Evolutionary conservation across 2,797 vertebrate species (phyloP), one percentile per base, ranked within the genome.

Genomic region (Siniperca obscura): DNA sequence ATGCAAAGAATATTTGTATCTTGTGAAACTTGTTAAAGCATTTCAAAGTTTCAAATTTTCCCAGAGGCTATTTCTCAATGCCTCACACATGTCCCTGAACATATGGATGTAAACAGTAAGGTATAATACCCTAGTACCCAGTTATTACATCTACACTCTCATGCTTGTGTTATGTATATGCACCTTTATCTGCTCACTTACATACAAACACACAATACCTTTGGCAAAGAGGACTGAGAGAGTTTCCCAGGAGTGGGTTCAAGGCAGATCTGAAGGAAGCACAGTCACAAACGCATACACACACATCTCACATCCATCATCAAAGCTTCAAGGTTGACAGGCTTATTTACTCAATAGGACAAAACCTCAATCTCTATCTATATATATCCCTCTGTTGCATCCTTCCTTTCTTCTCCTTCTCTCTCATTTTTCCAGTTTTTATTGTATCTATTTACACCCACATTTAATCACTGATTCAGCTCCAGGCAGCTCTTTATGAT

Each of bases 331-430:
- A 52, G 38, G 72, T 71, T 89, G 87, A 90, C 91, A 90, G 87
- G 79, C 82, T 81, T 90, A 84, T 93, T 89, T 89, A 89, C 80
- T 85, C 81, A 87, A 90, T 46, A 86, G 76, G 74, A 91, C 79
- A 75, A 89, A 87, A 80, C 83, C 78, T 85, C 82, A 76, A 8
- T 87, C 80, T 80, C 77, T 71, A 22, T 90, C 84, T 86, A 83
- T 91, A 80, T 89, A 74, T 91, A 82, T 69, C 56, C 72, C 76
- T 66, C 69, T 78, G 80, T 75, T 80, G 46, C 74, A 80, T 81
- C 71, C 72, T 78, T 65, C 66, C 62, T 83, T 71, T 85, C 71
- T 72, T 78, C 53, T 75, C 40, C 75, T 7, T 70, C 52, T 70
- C 52, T 67, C 34, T 67, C 72, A 59, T 81, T 78, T 83, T 69